Evolutionary conservation across 1,140 invertebrate species (phyloP).

Genomic region (Dolichoris vasculosae): DNA sequence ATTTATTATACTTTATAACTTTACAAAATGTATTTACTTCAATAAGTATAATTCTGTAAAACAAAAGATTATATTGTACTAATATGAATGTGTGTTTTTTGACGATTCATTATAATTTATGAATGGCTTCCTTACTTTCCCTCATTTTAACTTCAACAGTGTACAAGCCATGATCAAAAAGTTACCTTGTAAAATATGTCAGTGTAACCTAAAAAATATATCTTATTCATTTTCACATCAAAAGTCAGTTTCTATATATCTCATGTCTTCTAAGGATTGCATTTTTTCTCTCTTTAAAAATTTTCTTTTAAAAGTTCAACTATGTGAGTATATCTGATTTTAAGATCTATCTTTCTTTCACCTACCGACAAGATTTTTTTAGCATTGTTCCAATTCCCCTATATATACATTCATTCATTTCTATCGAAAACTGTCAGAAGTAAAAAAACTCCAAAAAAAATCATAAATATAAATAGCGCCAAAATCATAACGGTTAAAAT

Average conservation of each 20-base stretch:
- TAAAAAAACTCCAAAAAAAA: constrained; percentile 36
- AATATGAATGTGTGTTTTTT: too few species aligned
- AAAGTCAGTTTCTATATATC: neutral
- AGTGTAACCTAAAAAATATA: neutral
- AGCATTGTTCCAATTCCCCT: constrained; percentile 58
- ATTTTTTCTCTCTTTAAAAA: neutral
- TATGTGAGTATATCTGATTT: neutral
- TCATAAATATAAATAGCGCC: neutral
- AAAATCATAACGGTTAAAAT: constrained; percentile 1
- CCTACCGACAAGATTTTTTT: neutral
- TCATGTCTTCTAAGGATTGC: neutral
- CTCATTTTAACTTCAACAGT: neutral
- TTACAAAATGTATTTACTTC: too few species aligned
- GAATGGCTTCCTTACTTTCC: neutral
- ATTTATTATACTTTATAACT: too few species aligned
- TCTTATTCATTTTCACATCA: neutral
- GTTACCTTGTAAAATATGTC: neutral
- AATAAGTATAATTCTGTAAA: too few species aligned
- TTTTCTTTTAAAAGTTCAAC: neutral
- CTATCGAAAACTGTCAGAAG: constrained; percentile 57
- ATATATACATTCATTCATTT: constrained; percentile 51
- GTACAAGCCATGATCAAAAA: neutral
- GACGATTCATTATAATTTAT: neutral
- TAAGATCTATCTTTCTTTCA: neutral
- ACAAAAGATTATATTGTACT: too few species aligned